Evolutionary conservation across 1,140 invertebrate genomes (phyloP), one percentile per base, ranked within the genome.

Genomic region (Rhagoletis pomonella): DNA sequence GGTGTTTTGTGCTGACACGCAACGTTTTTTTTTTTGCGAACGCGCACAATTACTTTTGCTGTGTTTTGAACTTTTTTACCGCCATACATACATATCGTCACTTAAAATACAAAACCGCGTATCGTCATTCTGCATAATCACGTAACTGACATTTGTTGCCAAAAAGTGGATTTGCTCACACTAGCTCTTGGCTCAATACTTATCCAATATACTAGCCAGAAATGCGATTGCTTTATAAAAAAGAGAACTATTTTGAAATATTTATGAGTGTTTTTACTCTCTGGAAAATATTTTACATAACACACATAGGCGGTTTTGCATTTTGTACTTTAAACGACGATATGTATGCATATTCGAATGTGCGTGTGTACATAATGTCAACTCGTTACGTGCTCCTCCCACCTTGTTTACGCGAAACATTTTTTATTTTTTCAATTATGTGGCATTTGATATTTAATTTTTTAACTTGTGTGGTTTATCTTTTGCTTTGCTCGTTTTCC

Each of bases 381-480:
- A 29, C 14, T 81, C 73, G 73, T 81, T 81, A 81, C 55, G 73
- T 81, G 17, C 44, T 81, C 55, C 19, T 50, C 7, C 44, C 50
- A 9, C 5, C 73, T 29, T 29, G 44, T 12, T 55, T 81, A 55
- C 47, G 73, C 73, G 73, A 10, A 81, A 81, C 73, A 10, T 29
- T 81, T 81, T 81, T 81, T 81, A 17, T 17, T n/a, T 81, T 81
- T 81, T 81, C 73, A 81, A 81, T 50, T 81, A 81, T 81, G 73
- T 81, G 73, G 73, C 73, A 81, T 19, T 81, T 81, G 10, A 73
- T 50, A 29, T 29, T 29, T 29, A 29, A 29, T 81, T 81, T 81
- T 81, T 19, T 47, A 55, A 55, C 73, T 81, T 50, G 17, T 55
- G 17, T 55, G 73, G 6, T 29, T n/a, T 73, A 14, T 0, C 12